Conservation (phyloP, 2,797 vertebrate genomes). For the Pteropus rufus region DNA sequence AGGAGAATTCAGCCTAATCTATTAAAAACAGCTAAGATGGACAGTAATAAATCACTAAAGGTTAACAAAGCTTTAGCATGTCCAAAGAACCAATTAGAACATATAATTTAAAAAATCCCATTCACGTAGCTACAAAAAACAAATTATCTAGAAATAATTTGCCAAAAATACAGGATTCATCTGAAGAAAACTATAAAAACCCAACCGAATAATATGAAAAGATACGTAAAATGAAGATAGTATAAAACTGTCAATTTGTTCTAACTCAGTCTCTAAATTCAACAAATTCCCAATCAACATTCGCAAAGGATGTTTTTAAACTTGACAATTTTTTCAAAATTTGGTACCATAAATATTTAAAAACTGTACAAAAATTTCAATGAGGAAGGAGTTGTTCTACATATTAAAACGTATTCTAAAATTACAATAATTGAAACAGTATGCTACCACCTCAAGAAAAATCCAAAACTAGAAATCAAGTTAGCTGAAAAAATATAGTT, state of each 20-base stretch:
- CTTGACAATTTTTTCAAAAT: too few relatives aligned
- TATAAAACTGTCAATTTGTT: neutral
- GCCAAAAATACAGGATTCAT: neutral
- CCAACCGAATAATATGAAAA: neutral
- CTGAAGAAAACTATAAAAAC: neutral
- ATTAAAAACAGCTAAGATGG: neutral
- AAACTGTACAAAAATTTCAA: too few relatives aligned
- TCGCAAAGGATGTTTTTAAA: too few relatives aligned
- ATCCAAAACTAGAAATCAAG: too few relatives aligned
- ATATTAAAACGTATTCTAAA: too few relatives aligned
- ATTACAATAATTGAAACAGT: too few relatives aligned
- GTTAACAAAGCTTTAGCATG: neutral
- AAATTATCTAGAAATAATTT: neutral
- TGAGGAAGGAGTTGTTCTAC: too few relatives aligned
- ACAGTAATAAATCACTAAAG: neutral
- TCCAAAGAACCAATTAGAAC: neutral
- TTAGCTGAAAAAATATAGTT: too few relatives aligned
- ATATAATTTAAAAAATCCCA: neutral
- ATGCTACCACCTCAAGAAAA: too few relatives aligned
- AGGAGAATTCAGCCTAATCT: neutral
- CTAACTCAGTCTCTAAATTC: neutral
- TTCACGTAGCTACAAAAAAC: neutral
- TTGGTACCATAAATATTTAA: too few relatives aligned
- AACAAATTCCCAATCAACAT: too few relatives aligned
- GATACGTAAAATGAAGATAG: neutral